Evolutionary conservation across 2,113 vertebrate species (phyloP), one percentile per base, ranked within the genome.

Genomic region (Rallus limicola): DNA sequence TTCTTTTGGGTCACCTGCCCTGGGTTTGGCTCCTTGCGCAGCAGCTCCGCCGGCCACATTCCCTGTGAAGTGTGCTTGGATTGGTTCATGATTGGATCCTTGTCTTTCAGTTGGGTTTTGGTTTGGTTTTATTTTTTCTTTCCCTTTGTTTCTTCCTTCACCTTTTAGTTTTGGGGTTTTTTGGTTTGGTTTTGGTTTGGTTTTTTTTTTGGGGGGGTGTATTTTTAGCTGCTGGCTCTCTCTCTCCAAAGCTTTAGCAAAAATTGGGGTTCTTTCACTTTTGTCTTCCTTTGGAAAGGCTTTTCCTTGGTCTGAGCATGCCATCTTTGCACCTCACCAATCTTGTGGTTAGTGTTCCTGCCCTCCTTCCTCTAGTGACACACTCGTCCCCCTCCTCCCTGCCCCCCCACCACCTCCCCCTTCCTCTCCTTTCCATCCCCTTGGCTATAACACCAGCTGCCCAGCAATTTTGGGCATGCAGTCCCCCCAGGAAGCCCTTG

Each of bases 271-370:
- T 98, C 97, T 97, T 97, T 97, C 96, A 97, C 97, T 97, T 98
- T 97, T 20, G 89, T 97, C 95, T 95, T 98, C 97, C 98, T 98
- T 98, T 97, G 97, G 95, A 98, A 97, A 98, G 97, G 98, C 98
- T 99, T 98, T 98, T 97, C 96, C 98, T 96, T 98, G 96, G 96
- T 97, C 98, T 98, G 98, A 99, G 99, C 99, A 99, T 99, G 99
- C 98, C 98, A 98, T 98, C 98, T 99, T 98, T 98, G 98, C 98
- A 98, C 99, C 99, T 99, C 99, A 99, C 99, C 99, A 99, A 98
- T 99, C 99, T 99, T 98, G 98, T 99, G 98, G 98, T 98, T 98
- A 98, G 98, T 98, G 92, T 97, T 85, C 95, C 97, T 97, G 91
- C 97, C 96, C 97, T 97, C 96, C 97, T 97, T 96, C 95, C 96